Percentiles rank a stretch among this genome's conserved stretches.
These are phyloP conservation scores for Cladopsammia gracilis DNA, from an alignment of 64 coral and sea anemone species.

Conservation along the genomic window DNA sequence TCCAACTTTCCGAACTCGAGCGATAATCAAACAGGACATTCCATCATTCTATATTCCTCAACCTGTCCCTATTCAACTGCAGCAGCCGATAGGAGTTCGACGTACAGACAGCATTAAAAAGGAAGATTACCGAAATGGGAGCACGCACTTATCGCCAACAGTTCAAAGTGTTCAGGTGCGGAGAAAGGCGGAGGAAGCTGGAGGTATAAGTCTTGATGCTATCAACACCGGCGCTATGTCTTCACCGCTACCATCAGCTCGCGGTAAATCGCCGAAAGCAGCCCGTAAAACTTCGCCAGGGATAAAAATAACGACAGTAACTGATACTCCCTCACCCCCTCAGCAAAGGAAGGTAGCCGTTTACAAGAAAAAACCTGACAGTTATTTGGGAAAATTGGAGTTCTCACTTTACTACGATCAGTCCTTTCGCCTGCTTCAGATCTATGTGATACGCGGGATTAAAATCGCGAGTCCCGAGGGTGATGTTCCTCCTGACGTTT, in stretches of 20 bases:
- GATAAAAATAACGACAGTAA: not conserved
- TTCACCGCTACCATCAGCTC: not conserved
- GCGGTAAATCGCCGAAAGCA: not conserved
- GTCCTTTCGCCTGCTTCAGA: conserved; percentile 28
- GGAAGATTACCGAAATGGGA: conserved; percentile 10
- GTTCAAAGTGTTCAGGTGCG: conserved; percentile 11
- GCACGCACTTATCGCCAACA: not conserved
- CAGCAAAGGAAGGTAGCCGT: conserved; percentile 28
- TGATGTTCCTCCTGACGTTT: not conserved
- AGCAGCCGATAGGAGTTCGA: not conserved
- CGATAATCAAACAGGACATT: conserved; percentile 36
- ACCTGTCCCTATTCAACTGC: conserved; percentile 9
- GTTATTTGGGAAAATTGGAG: conserved; percentile 54
- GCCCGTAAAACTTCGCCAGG: not conserved
- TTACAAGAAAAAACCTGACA: not conserved
- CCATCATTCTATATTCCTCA: conserved; percentile 35
- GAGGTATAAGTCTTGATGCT: not conserved
- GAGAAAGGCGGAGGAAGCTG: not conserved
- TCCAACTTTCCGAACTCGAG: not conserved
- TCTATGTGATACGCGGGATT: conserved; percentile 31
- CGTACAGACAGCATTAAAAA: conserved; percentile 5
- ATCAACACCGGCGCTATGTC: not conserved
- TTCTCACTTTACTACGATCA: conserved; percentile 65
- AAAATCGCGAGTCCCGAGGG: conserved; percentile 23
- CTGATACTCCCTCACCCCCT: not conserved